A percentile compares a stretch with the other conserved stretches of the same genome.
These are phyloP conservation scores for Anas platyrhynchos DNA, from an alignment of 2,113 vertebrate species.

Conservation along the genomic window DNA sequence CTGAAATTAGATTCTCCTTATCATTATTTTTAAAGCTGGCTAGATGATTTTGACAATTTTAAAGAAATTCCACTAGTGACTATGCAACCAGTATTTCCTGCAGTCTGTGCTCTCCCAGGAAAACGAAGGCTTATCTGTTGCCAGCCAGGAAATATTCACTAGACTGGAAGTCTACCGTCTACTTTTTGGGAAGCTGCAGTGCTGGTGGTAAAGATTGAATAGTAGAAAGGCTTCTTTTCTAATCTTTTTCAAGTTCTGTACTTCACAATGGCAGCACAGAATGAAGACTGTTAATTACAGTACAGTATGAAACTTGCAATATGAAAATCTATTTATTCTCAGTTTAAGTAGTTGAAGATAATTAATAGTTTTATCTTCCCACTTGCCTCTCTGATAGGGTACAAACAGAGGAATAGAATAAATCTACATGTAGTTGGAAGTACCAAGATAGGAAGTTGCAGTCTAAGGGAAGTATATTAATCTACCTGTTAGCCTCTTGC, in stretches of 20 bases:
- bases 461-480: not conserved
- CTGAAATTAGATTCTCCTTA: constrained; percentile 61
- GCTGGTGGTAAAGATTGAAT: constrained; percentile 18
- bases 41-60: constrained; percentile 27
- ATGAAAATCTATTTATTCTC: constrained; percentile 19
- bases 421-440: not conserved
- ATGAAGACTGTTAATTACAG: constrained; percentile 30
- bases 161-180: not conserved
- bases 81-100: not conserved
- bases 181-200: not conserved
- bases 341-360: not conserved
- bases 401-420: not conserved
- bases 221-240: constrained; percentile 14
- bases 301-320: not conserved
- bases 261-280: not conserved
- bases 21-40: constrained; percentile 47
- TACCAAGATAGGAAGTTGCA: not conserved
- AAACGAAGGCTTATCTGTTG: constrained; percentile 44
- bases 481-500: not conserved
- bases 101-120: not conserved
- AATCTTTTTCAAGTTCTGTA: constrained; percentile 31
- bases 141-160: constrained; percentile 27
- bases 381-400: not conserved
- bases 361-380: constrained; percentile 52
- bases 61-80: constrained; percentile 34